Base-by-base conservation (phyloP, 2,888 invertebrate genomes). In the Temnothorax unifasciatus region DNA sequence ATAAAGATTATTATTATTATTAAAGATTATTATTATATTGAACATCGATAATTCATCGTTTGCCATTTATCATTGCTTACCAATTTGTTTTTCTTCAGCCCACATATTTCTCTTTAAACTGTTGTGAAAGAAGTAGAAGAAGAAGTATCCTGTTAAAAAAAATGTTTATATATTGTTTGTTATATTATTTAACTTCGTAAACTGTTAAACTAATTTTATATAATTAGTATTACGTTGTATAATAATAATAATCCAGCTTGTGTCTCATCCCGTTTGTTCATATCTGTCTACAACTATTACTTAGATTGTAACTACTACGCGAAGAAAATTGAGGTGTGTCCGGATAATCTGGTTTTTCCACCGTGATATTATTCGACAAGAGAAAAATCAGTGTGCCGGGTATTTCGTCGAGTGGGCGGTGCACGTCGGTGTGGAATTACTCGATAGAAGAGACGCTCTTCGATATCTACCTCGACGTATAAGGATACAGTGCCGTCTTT, bases 261-360 rank as follows among this genome's bases (percentile, higher is more conserved):
- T 25, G 6, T 47, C 21, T 63, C 9, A 34, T 50, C 15, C 21
- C 15, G 29, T 69, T 29, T n/a, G 21, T 77, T 9, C 15, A 59
- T 69, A 11, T 57, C 21, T 50, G 9, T 66, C 44, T 59, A 9
- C 34, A 47, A 11, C 52, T 66, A 54, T 21, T 50, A 44, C 18
- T 25, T 64, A 54, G 8, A 6, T 25, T 29, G 15, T 57, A 18
- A 9, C 50, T 52, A 41, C 3, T 25, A 25, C 52, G 66, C 34
- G 18, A 59, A 21, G 69, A 69, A 79, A 69, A 79, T 57, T 57
- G 21, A 34, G 44, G 3, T 44, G 57, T 59, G 69, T 47, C 21
- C 34, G 18, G 44, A 57, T 79, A 79, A 79, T 57, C 57, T 79
- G 44, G 0, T 47, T 79, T 63, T 79, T 47, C 29, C 34, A 9